phyloP scores from a whole-genome alignment of 2,888 invertebrate species.

The Podabrus alpinus region DNA sequence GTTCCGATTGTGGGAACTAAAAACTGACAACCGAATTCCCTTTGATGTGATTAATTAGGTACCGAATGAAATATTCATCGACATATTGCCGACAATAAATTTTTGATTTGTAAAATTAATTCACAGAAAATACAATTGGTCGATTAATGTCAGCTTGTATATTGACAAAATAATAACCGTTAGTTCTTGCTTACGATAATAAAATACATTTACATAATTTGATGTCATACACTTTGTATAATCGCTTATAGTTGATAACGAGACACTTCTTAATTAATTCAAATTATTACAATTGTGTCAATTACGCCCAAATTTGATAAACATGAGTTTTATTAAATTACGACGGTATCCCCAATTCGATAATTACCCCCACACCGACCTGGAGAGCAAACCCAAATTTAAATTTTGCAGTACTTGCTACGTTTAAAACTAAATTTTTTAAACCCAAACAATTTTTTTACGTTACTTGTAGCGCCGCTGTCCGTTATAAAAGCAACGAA shows the following conservation, averaged over 20 bases:
- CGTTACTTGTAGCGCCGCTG: background rate
- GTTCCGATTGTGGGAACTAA: background rate
- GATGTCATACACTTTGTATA: background rate
- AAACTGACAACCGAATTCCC: background rate
- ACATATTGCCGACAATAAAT: background rate
- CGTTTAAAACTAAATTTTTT: background rate
- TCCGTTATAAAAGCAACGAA: background rate
- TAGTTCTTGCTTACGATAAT: background rate
- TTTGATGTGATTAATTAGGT: background rate
- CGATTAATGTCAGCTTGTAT: background rate
- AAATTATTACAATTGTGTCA: background rate
- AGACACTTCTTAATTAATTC: background rate
- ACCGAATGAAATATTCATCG: background rate
- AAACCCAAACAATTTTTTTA: background rate
- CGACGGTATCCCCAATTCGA: background rate
- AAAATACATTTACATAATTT: background rate
- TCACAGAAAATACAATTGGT: background rate
- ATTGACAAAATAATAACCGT: background rate
- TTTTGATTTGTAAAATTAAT: background rate
- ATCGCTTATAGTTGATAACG: background rate
- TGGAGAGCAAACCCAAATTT: background rate
- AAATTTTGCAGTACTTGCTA: background rate
- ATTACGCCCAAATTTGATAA: background rate
- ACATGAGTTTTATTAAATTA: background rate
- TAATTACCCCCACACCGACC: background rate